Evolutionary conservation across 2,797 vertebrate genomes (phyloP), one percentile per base, ranked within the genome.

Genomic region (Coendou prehensilis): DNA sequence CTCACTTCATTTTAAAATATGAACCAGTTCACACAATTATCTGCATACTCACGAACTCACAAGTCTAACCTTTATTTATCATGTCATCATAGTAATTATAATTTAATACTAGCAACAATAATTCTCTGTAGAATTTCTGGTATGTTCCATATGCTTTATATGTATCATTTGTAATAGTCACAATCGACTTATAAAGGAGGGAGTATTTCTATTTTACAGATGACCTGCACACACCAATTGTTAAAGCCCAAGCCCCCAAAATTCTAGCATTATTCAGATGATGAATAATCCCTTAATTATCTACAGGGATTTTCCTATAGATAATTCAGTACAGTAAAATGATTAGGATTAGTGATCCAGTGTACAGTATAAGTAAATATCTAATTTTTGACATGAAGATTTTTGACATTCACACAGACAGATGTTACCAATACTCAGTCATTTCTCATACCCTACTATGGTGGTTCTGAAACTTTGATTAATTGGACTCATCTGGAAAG

Each of bases 181-280:
- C 41, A 61, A 52, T 88, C 41, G 93, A 52, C 50, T 85, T 85
- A 28, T 61, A 82, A 83, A 80, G 56, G 20, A 57, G 41, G 33
- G 56, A 54, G 75, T 59, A 89, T 94, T 96, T 87, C 22, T 37
- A 59, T 50, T 80, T 83, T 93, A 92, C 5, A 93, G 75, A 76
- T 88, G 14, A 56, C 52, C 91, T 86, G 17, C 33, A 91, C 2
- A 94, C 2, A 69, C 7, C 22, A 75, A 57, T n/a, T 89, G 54
- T 93, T 83, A 83, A 92, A 89, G 45, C 37, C 37, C 37, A 83
- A 95, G 56, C 50, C 33, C 82, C 80, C 20, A 76, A 93, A 73
- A 80, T 10, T 52, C 64, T 93, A 69, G 2, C 30, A 56, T 87
- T 83, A 81, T 83, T 93, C 73, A 33, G 87, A n/a, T 17, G 30